phyloP scores from a whole-genome alignment of 2,888 invertebrate species.

The Meliscaeva auricollis region DNA sequence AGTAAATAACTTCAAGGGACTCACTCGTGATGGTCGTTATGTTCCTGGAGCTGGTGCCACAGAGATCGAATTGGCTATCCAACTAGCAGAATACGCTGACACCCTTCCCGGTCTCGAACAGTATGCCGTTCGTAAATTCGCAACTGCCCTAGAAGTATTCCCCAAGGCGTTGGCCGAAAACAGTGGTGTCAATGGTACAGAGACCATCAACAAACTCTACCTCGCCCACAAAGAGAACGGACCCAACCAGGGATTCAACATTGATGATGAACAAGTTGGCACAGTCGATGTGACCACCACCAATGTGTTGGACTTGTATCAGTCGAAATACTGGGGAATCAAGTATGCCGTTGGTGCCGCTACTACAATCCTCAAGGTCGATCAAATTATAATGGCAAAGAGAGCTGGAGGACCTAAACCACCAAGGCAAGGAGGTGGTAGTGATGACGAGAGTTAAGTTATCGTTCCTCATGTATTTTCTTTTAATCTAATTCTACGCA shows the following conservation, averaged over 20 bases:
- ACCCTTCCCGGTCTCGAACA: conserved; percentile 97
- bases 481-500: conserved; percentile 50
- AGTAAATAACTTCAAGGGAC: conserved; percentile 98
- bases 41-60: conserved; percentile 97
- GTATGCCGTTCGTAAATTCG: conserved; percentile 98
- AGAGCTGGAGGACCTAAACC: conserved; percentile 97
- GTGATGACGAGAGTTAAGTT: conserved; percentile 90
- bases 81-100: conserved; percentile 94
- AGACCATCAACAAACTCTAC: conserved; percentile 94
- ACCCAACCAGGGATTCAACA: conserved; percentile 93
- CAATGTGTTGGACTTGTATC: conserved; percentile 92
- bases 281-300: conserved; percentile 91
- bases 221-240: conserved; percentile 96
- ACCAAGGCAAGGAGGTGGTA: conserved; percentile 87
- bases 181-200: conserved; percentile 94
- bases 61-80: conserved; percentile 96
- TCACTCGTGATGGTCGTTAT: conserved; percentile 90
- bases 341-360: conserved; percentile 98
- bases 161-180: conserved; percentile 98
- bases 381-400: conserved; percentile 99
- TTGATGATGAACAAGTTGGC: conserved; percentile 90
- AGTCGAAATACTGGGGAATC: conserved; percentile 96
- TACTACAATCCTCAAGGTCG: conserved; percentile 95
- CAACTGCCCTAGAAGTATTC: conserved; percentile 93
- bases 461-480: conserved; percentile 32